phyloP scores from a whole-genome alignment of 2,797 vertebrate genomes.

The Tolypeutes matacus region DNA sequence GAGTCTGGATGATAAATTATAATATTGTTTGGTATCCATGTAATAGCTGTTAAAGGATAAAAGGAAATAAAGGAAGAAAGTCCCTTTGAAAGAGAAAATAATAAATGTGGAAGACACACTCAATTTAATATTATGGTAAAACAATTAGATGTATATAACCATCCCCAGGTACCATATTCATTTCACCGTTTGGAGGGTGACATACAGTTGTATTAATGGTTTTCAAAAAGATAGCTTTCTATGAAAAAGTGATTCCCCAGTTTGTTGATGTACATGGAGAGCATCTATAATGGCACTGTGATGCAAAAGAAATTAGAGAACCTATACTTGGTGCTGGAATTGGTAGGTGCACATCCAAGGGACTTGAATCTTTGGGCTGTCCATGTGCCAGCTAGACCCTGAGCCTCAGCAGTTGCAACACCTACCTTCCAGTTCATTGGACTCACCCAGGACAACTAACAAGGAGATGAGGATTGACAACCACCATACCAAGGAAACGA shows the following conservation, averaged over 20 bases:
- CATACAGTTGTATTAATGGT: background rate
- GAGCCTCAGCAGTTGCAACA: no score
- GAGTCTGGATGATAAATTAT: background rate
- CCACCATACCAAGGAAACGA: no score
- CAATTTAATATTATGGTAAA: background rate
- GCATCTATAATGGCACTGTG: background rate
- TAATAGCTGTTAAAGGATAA: background rate
- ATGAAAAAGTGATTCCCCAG: background rate
- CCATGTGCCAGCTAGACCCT: no score
- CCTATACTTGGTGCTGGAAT: no score
- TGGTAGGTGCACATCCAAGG: no score
- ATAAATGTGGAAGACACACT: background rate
- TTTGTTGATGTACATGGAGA: background rate
- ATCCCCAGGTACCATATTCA: background rate
- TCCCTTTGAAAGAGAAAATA: background rate
- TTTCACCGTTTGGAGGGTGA: background rate
- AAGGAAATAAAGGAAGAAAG: background rate
- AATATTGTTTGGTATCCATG: slow-evolving; percentile 19
- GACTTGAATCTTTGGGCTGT: no score
- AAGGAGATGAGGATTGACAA: no score
- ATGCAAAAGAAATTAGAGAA: background rate
- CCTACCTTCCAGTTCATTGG: no score
- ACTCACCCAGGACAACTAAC: no score
- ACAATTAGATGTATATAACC: background rate
- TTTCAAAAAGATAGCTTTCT: background rate